Evolutionary conservation across 2,797 vertebrate species (phyloP), one percentile per base, ranked within the genome.

Genomic region (Heliangelus exortis): DNA sequence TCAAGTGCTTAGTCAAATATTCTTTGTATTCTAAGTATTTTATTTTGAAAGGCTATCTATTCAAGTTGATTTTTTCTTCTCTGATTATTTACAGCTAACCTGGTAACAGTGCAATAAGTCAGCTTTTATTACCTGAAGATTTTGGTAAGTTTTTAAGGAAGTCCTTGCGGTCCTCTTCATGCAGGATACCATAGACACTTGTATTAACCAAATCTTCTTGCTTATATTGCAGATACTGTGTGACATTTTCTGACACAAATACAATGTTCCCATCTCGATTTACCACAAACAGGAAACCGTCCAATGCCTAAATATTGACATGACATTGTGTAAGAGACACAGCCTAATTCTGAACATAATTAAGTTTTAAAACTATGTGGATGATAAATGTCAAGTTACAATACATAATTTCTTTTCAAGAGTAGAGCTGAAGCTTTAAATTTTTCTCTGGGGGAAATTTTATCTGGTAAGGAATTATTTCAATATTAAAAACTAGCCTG

Each of bases 171-270:
- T 99, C 99, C 15, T 99, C 99, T 87, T 99, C 98, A 55, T 99
- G 99, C 96, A 99, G 98, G 90, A 99, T 99, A 95, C 97, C 98
- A 95, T 99, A 99, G 82, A 99, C 98, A 84, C 98, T 99, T 80
- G 99, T 99, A 97, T 99, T 99, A 87, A 99, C 99, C 92, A 99
- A 97, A 96, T 99, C 99, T 93, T 99, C 99, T 96, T 99, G 99
- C 80, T 99, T 99, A 97, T 99, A 99, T 48, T 99, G 99, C 77
- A 99, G 97, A 96, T 99, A 99, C 85, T 99, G 99, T 8, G 98
- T 99, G 95, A 99, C 99, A 67, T 99, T 99, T 98, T 99, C 99
- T 10, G 99, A 99, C 85, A 99, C 99, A 95, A 99, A 99, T 16
- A 99, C 99, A 83, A 99, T 99, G 97, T 97, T 99, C 95, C 99